Percentiles rank a stretch among this genome's conserved stretches.
Evolutionary conservation across 2,113 vertebrate species (phyloP).

Genomic region (Agelaius tricolor): DNA sequence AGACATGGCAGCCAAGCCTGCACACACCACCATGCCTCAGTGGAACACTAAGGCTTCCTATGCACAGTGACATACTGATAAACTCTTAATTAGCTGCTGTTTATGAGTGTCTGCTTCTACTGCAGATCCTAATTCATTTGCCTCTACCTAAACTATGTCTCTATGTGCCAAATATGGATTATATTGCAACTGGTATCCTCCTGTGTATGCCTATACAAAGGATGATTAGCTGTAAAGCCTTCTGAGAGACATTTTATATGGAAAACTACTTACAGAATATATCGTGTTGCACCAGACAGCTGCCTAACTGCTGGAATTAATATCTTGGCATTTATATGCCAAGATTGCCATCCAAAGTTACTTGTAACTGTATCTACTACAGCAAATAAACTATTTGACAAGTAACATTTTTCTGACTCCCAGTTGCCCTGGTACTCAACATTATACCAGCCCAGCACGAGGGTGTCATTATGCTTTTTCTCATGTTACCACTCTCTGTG

Average conservation of each 20-base stretch:
- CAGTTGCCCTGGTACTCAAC: neutral
- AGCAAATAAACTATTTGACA: conserved; percentile 13
- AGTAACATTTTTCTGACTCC: neutral
- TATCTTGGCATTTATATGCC: neutral
- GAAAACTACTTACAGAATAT: conserved; percentile 23
- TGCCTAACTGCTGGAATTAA: conserved; percentile 18
- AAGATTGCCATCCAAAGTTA: conserved; percentile 8
- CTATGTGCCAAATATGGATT: neutral
- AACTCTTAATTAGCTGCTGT: conserved; percentile 50
- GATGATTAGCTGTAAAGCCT: conserved; percentile 45
- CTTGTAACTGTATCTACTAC: conserved; percentile 10
- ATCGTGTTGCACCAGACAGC: neutral
- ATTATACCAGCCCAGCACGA: neutral
- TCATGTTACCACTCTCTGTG: neutral
- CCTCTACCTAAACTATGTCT: neutral
- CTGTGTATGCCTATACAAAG: neutral
- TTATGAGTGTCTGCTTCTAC: neutral
- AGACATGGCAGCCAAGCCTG: neutral
- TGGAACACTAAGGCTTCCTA: neutral
- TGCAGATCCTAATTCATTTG: neutral
- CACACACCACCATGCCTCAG: neutral
- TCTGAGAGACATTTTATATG: conserved; percentile 16
- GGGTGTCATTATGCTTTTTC: neutral
- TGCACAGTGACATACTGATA: conserved; percentile 17
- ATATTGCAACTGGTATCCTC: neutral